Evolutionary conservation across 2,797 vertebrate genomes (phyloP).

Genomic region (Urocyon cinereoargenteus): DNA sequence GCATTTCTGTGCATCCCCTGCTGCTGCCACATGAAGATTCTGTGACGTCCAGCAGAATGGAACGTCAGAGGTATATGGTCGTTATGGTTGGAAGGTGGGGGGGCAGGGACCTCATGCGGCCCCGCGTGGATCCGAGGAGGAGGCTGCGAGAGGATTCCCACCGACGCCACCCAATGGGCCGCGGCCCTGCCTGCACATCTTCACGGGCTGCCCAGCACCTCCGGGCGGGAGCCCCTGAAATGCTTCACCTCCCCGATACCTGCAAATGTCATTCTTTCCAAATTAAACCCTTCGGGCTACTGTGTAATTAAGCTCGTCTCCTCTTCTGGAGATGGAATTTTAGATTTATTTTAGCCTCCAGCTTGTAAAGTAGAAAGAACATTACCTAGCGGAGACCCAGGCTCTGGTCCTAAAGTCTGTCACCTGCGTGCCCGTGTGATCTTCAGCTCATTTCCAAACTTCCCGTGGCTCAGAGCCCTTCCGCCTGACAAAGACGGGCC

Average conservation of each 20-base stretch:
- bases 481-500: rapidly evolving
- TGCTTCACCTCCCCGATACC: rapidly evolving
- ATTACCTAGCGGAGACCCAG: rapidly evolving
- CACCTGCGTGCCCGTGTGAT: rapidly evolving
- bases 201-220: rapidly evolving
- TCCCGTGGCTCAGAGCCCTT: rapidly evolving
- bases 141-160: rapidly evolving
- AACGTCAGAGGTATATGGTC: rapidly evolving
- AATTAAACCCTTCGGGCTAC: background rate
- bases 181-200: rapidly evolving
- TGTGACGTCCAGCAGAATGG: rapidly evolving
- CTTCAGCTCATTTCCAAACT: background rate
- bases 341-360: background rate
- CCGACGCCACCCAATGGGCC: rapidly evolving
- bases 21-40: rapidly evolving
- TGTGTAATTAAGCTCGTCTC: background rate
- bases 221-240: rapidly evolving
- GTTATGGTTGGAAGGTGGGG: background rate
- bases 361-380: background rate
- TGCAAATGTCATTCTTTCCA: background rate
- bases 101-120: rapidly evolving
- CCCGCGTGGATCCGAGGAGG: rapidly evolving
- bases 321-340: background rate
- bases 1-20: background rate
- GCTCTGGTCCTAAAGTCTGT: rapidly evolving